phyloP scores from a whole-genome alignment of 2,888 invertebrate genomes.

The Cantharis lateralis region DNA sequence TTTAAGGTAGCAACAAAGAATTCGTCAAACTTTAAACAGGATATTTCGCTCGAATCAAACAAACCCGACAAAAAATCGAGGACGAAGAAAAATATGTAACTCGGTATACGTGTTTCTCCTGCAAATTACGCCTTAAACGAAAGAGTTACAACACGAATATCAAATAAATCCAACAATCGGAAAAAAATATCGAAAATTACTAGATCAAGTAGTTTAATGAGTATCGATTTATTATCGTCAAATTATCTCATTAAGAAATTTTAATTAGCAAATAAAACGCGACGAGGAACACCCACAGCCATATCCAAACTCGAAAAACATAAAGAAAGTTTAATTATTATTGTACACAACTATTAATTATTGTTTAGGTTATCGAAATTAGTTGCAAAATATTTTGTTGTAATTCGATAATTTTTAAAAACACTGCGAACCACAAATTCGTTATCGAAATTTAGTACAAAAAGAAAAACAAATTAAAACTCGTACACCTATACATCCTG shows the following conservation, averaged over 20 bases:
- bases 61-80: constrained; percentile 17
- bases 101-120: constrained; percentile 20
- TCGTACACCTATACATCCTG: neutral
- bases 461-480: neutral
- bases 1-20: neutral
- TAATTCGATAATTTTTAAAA: neutral
- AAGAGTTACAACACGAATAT: constrained; percentile 5
- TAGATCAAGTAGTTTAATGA: neutral
- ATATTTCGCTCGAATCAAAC: constrained; percentile 2
- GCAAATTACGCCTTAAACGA: constrained; percentile 20
- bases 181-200: neutral
- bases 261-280: neutral
- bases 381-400: neutral
- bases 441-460: neutral
- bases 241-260: neutral
- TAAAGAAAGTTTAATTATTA: neutral
- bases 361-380: neutral
- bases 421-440: neutral
- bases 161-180: constrained; percentile 1
- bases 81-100: constrained; percentile 25
- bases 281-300: neutral
- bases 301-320: neutral
- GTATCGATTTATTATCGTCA: neutral
- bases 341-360: neutral
- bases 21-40: neutral